Evolutionary conservation across 2,888 invertebrate genomes (phyloP), one percentile per base, ranked within the genome.

Genomic region (Drosophila pegasa): DNA sequence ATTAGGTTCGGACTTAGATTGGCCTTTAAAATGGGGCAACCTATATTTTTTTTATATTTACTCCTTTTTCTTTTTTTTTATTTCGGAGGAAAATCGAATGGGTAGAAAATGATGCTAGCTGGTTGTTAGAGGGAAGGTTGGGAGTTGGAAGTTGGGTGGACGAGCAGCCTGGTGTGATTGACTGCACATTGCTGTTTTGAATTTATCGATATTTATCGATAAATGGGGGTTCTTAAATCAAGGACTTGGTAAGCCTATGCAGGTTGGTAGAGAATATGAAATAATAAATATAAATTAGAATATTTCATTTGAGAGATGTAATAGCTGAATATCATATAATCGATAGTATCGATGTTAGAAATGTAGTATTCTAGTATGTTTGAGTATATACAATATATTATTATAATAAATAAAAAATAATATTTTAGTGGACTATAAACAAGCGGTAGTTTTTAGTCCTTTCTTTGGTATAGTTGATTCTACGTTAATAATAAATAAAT

Each of bases 181-280:
- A 7, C 8, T 31, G 18, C 14, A 8, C 31, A 27, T 6, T 16
- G 2, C 7, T 22, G 2, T 50, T 22, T n/a, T 10, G 5, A 50
- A 50, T 35, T 6, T n/a, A 50, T 50, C 22, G 50, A 35, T 35
- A 33, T 2, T n/a, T 35, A 50, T 50, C 50, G 50, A 50, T 40
- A 4, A 20, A 20, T 20, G 12, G 3, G 4, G 10, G 2, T 31
- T 2, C 29, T 8, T 5, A 1, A 35, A n/a, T n/a, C 4, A n/a
- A n/a, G n/a, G n/a, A n/a, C n/a, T n/a, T n/a, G 5, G 14, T 6
- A 1, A 4, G 5, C 33, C n/a, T 10, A 5, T 6, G 2, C 4
- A 6, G 0, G 4, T 43, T n/a, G 2, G 0, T n/a, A 43, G 25
- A 9, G 9, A 9, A 10, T 2, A 16, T 16, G 2, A 0, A 43